Percentiles rank a stretch among this genome's conserved stretches.
These are phyloP conservation scores for Cyprinodon tularosa DNA, from an alignment of 2,113 vertebrate genomes.

Conservation along the genomic window DNA sequence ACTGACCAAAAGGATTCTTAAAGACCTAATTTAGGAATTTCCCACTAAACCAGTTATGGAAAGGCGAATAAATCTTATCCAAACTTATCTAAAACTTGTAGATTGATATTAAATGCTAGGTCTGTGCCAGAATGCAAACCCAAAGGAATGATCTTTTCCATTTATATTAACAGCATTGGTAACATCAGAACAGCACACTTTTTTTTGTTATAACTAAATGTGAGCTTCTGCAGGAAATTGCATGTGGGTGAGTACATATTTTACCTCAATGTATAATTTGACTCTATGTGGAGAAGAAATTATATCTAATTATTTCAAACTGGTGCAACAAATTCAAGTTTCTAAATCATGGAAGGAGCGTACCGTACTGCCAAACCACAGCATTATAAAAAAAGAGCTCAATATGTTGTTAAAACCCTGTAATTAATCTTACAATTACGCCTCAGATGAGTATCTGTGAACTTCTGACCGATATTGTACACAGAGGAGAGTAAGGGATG, in stretches of 20 bases:
- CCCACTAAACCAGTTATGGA: no score
- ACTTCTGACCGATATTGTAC: neutral
- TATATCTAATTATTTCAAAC: neutral
- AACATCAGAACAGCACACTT: neutral
- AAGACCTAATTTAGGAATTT: no score
- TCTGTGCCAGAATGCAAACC: neutral
- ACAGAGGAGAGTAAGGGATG: neutral
- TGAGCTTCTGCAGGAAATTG: neutral
- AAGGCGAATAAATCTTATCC: no score
- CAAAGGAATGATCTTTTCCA: neutral
- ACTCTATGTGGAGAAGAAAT: neutral
- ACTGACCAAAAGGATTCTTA: no score
- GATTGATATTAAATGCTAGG: neutral
- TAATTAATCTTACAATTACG: neutral
- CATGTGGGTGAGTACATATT: neutral
- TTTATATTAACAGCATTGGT: neutral
- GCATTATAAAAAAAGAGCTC: neutral
- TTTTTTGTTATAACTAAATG: neutral
- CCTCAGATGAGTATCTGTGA: neutral
- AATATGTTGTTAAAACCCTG: neutral
- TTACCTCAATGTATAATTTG: slow-evolving; percentile 1
- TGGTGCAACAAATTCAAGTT: neutral
- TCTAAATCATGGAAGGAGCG: neutral
- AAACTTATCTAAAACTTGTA: neutral
- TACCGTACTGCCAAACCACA: neutral